A percentile compares a stretch with the other conserved stretches of the same genome.
Evolutionary conservation across 2,113 vertebrate genomes (phyloP).

Genomic region (Todiramphus saurophagus): DNA sequence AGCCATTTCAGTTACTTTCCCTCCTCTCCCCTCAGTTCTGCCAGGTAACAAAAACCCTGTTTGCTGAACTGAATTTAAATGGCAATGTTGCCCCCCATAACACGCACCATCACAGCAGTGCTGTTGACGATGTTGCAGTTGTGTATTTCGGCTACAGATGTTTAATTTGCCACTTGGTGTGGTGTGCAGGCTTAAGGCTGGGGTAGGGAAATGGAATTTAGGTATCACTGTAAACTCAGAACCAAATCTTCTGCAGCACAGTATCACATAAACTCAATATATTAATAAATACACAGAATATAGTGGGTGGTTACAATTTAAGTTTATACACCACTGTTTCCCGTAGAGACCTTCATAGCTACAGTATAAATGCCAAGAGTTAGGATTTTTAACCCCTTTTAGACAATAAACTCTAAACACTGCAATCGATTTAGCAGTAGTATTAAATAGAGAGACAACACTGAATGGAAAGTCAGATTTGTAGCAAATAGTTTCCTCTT

Average conservation of each 20-base stretch:
- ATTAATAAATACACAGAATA: neutral
- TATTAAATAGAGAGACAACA: neutral
- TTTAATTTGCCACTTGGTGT: neutral
- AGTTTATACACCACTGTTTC: neutral
- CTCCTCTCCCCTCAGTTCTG: neutral
- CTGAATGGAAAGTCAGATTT: neutral
- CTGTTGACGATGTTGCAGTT: neutral
- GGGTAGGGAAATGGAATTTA: slow-evolving; percentile 5
- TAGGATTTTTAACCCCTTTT: slow-evolving; percentile 4
- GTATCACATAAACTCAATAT: neutral
- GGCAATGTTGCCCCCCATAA: neutral
- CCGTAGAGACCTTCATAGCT: neutral
- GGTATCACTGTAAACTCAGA: slow-evolving; percentile 22
- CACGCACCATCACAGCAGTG: neutral
- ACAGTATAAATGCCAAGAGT: neutral
- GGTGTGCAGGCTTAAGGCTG: neutral
- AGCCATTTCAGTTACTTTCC: neutral
- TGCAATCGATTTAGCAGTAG: neutral
- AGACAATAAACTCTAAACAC: neutral
- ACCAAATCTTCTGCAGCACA: neutral
- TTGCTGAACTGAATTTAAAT: neutral
- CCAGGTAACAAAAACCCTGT: too few species aligned
- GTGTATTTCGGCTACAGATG: neutral
- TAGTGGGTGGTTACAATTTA: neutral
- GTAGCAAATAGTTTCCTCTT: neutral